Evolutionary conservation across 2,797 vertebrate species (phyloP).

Genomic region (Hapalemur alaotrensis): DNA sequence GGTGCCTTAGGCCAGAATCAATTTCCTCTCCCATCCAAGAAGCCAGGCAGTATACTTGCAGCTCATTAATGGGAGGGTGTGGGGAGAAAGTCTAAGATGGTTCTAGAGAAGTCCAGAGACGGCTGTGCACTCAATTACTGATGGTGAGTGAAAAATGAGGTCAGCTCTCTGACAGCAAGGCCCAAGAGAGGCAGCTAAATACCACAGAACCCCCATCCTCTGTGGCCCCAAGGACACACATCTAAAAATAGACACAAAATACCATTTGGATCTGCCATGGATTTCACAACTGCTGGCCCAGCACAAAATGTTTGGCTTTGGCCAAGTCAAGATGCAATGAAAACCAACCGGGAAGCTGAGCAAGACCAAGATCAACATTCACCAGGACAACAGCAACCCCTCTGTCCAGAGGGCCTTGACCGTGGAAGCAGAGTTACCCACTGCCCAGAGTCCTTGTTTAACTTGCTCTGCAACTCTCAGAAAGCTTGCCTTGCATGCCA

Average conservation of each 20-base stretch:
- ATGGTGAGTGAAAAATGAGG: slow-evolving; percentile 57
- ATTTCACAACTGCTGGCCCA: slow-evolving; percentile 67
- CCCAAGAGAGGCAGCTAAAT: slow-evolving; percentile 28
- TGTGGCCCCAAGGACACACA: slow-evolving; percentile 38
- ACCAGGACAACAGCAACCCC: not conserved
- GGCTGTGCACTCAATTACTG: not conserved
- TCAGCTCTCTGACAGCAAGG: slow-evolving; percentile 58
- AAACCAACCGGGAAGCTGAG: slow-evolving; percentile 55
- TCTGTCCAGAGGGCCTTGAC: not conserved
- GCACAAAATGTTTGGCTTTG: slow-evolving; percentile 51
- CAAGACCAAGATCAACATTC: slow-evolving; percentile 54
- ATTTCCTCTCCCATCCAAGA: not conserved
- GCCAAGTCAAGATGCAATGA: slow-evolving; percentile 52
- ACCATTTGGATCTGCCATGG: slow-evolving; percentile 43
- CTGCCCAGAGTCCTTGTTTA: slow-evolving; percentile 35
- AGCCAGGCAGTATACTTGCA: not conserved
- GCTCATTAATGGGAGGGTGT: not conserved
- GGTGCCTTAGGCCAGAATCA: not conserved
- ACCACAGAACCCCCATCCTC: slow-evolving; percentile 36
- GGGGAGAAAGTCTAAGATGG: not conserved
- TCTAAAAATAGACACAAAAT: slow-evolving; percentile 72
- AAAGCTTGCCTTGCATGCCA: slow-evolving; percentile 42
- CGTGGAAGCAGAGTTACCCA: not conserved
- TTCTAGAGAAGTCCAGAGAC: slow-evolving; percentile 31
- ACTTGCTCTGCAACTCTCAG: slow-evolving; percentile 22